These are phyloP conservation scores for Sialia sialis DNA, from an alignment of 2,113 vertebrate genomes.

Conservation along the genomic window DNA sequence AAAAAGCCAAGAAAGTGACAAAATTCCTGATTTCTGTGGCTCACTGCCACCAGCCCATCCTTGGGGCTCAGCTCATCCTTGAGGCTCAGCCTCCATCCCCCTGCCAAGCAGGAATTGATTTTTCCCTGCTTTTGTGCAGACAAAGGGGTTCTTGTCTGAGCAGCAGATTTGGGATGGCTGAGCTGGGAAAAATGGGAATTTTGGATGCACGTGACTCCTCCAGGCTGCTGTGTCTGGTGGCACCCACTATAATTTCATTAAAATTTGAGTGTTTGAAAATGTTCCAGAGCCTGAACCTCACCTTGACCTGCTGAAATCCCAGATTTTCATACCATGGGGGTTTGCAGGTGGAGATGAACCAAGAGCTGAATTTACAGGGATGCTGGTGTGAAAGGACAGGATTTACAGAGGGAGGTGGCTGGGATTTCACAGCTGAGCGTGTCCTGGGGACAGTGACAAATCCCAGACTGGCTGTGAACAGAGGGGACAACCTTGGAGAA, in stretches of 20 bases:
- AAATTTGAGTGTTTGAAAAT: background rate
- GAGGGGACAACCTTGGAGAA: background rate
- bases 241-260: fast-evolving
- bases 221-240: background rate
- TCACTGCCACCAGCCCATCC: background rate
- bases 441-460: background rate
- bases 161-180: background rate
- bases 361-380: background rate
- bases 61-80: background rate
- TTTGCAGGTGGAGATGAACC: background rate
- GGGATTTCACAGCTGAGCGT: background rate
- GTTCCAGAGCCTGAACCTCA: background rate
- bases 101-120: background rate
- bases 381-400: background rate
- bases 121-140: background rate
- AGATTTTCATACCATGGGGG: fast-evolving
- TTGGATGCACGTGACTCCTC: background rate
- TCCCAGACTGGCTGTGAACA: background rate
- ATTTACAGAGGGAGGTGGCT: fast-evolving
- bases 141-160: background rate
- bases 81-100: background rate
- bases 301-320: background rate
- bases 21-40: background rate
- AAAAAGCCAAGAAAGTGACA: background rate
- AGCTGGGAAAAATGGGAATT: background rate